Evolutionary conservation across 2,113 vertebrate species (phyloP), one percentile per base, ranked within the genome.

Genomic region (Vicugna pacos): DNA sequence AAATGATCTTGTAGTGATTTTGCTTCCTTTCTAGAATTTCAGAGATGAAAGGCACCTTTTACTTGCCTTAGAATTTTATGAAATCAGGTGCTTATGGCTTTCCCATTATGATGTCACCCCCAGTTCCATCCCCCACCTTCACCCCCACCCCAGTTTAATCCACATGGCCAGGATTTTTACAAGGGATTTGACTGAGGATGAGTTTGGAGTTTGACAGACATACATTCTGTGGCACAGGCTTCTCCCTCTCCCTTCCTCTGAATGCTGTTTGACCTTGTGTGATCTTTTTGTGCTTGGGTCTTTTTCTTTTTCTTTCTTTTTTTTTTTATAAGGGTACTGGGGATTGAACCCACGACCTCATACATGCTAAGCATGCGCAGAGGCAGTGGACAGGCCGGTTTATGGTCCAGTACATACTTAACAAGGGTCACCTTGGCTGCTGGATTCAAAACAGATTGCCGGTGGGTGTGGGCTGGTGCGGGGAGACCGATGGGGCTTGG

Each of bases 21-120:
- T 16, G 65, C n/a, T 76, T 79, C 73, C 90, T 83, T 69, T 48
- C 14, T 89, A 46, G 77, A 86, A 69, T 94, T 88, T 85, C 81
- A 54, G 28, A 92, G 56, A 38, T 12, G 42, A 94, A 95, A 77
- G 69, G 15, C 20, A 88, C 76, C 58, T 32, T 65, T 64, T 46
- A 50, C 50, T 16, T 28, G 13, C 48, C 72, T 70, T 54, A 32
- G 64, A 42, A 54, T 69, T 76, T 70, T 54, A 65, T 35, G 15
- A 46, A 89, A 38, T 73, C 54, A 28, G 38, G 35, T 8, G 2
- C 62, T 69, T 22, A 4, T 1, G 48, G 15, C 35, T 76, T 85
- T 92, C 24, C 19, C 2, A 0, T 96, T 42, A n/a, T 54, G 24
- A 8, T n/a, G 35, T 52, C 26, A 19, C 54, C 30, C 8, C 28